Conservation (phyloP, 2,888 invertebrate genomes). For the Xestia sexstrigata region DNA sequence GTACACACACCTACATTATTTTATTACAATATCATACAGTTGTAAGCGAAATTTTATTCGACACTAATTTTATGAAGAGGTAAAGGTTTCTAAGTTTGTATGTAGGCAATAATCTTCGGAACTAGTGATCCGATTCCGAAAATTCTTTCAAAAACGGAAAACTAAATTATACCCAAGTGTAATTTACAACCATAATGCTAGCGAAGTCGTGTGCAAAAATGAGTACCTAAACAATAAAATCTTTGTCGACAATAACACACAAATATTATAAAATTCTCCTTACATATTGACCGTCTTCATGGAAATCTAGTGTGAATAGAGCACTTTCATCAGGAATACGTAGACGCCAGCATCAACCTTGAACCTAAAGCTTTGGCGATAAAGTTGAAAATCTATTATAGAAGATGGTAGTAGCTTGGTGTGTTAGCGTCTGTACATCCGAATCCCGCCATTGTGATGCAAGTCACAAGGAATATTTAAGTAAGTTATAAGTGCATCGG, state of each 20-base stretch:
- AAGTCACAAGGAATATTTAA: constrained; percentile 10
- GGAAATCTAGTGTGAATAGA: constrained; percentile 27
- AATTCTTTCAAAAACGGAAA: too few species aligned
- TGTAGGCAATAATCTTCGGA: background rate
- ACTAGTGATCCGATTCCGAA: background rate
- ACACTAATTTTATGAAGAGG: too few species aligned
- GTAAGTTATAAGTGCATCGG: background rate
- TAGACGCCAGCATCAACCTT: background rate
- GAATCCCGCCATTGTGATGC: constrained; percentile 24
- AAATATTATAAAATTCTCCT: background rate
- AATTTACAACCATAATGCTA: too few species aligned
- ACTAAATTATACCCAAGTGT: too few species aligned
- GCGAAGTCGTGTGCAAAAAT: background rate
- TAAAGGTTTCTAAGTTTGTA: background rate
- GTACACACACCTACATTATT: too few species aligned
- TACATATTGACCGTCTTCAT: background rate
- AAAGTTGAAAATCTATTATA: too few species aligned
- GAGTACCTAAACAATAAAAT: background rate
- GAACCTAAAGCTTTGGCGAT: too few species aligned
- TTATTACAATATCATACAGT: background rate
- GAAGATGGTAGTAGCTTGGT: too few species aligned
- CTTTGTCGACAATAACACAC: background rate
- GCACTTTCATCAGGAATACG: constrained; percentile 1
- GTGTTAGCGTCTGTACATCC: background rate
- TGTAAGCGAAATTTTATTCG: background rate